Conservation (phyloP, 2,797 vertebrate species). For the Hoplostethus mediterraneus region DNA sequence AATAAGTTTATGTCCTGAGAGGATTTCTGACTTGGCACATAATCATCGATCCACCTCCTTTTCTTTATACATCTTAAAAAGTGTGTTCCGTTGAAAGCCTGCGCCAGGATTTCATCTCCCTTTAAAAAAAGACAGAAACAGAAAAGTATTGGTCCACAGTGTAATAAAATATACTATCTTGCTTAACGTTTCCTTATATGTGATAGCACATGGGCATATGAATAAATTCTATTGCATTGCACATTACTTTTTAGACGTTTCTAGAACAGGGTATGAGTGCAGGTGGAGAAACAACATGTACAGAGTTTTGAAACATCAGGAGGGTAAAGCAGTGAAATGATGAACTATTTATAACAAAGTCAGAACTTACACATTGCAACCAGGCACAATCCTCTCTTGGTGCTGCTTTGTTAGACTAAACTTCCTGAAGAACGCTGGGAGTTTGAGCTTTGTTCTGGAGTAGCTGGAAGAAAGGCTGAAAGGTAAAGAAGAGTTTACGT, state of each 20-base stretch:
- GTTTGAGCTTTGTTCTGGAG: slow-evolving; percentile 66
- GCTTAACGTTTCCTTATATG: neutral
- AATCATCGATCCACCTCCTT: neutral
- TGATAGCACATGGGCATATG: too few relatives aligned
- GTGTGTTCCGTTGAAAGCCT: slow-evolving; percentile 72
- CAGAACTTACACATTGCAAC: slow-evolving; percentile 80
- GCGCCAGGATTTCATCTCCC: slow-evolving; percentile 84
- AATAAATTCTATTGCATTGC: neutral
- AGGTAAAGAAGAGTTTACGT: neutral
- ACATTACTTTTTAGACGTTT: neutral
- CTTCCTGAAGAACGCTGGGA: slow-evolving; percentile 78
- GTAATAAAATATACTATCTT: neutral
- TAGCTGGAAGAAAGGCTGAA: slow-evolving; percentile 59
- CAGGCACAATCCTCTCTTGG: slow-evolving; percentile 75
- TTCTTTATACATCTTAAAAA: slow-evolving; percentile 19
- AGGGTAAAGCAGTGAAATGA: neutral
- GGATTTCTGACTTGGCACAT: neutral
- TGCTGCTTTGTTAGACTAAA: slow-evolving; percentile 71
- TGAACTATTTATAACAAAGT: neutral
- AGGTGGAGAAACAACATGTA: neutral
- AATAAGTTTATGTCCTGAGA: slow-evolving; percentile 22
- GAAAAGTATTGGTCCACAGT: slow-evolving; percentile 4
- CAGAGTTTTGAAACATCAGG: neutral
- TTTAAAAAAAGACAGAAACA: slow-evolving; percentile 37
- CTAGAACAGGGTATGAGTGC: neutral